phyloP scores from a whole-genome alignment of 2,797 vertebrate species.

The Toxotes lorentzi region DNA sequence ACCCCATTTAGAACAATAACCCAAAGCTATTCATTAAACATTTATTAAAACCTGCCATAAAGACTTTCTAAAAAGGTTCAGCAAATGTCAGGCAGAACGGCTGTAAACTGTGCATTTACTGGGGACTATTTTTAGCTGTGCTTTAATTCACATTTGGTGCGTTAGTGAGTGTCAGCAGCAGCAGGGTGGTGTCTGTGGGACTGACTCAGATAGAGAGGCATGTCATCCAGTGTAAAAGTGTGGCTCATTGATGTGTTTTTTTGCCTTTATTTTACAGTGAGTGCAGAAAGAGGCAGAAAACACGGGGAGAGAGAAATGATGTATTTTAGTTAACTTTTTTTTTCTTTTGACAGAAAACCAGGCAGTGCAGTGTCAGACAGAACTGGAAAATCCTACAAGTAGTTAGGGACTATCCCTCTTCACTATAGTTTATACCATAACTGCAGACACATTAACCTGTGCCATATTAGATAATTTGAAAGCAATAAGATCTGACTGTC shows the following conservation, averaged over 20 bases:
- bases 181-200: background rate
- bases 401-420: background rate
- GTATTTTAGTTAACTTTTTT: background rate
- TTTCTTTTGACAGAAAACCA: background rate
- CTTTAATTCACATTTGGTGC: background rate
- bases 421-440: background rate
- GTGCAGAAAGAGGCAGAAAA: no score
- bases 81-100: background rate
- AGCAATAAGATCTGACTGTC: background rate
- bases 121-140: background rate
- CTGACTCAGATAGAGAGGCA: background rate
- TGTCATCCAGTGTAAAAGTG: no score
- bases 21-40: no score
- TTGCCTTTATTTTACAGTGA: no score
- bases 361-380: background rate
- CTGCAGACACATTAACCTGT: background rate
- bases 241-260: no score
- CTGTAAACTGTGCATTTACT: background rate
- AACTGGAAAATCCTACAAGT: background rate
- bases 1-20: background rate
- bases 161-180: background rate
- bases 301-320: background rate
- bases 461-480: constrained; percentile 31
- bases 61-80: background rate
- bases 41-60: no score